These are phyloP conservation scores for Crotophaga sulcirostris DNA, from an alignment of 2,113 vertebrate species.

Conservation along the genomic window DNA sequence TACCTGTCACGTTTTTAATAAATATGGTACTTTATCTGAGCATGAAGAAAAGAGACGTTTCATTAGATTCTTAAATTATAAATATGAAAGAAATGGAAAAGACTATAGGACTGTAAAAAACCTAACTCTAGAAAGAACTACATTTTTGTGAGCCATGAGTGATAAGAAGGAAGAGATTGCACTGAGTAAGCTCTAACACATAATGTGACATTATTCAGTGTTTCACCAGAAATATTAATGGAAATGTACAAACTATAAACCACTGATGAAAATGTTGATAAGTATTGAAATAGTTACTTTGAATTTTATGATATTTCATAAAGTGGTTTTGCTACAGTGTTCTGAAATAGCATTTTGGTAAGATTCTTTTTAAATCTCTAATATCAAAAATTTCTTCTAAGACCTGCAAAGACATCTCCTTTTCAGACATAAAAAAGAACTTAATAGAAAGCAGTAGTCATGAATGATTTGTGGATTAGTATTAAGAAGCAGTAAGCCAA, in stretches of 20 bases:
- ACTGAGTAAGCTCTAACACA: neutral
- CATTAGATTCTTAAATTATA: slow-evolving; percentile 17
- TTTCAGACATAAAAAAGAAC: neutral
- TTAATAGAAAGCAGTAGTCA: neutral
- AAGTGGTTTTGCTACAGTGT: neutral
- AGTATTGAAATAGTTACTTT: neutral
- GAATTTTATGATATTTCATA: neutral
- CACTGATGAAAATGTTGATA: neutral
- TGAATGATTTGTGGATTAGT: neutral
- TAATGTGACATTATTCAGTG: neutral
- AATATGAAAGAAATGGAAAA: slow-evolving; percentile 28
- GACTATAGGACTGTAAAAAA: neutral
- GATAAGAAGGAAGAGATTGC: neutral
- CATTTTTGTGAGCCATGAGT: neutral
- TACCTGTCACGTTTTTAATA: neutral
- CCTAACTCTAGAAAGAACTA: neutral
- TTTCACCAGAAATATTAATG: neutral
- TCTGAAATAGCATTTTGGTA: neutral
- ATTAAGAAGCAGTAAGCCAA: neutral
- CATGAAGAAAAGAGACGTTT: neutral
- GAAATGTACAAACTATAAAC: neutral
- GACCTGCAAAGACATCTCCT: neutral
- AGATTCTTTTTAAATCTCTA: neutral
- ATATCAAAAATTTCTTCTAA: neutral
- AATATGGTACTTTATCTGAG: slow-evolving; percentile 18